Evolutionary conservation across 2,888 invertebrate species (phyloP), one percentile per base, ranked within the genome.

Genomic region (Pilophorus perplexus): DNA sequence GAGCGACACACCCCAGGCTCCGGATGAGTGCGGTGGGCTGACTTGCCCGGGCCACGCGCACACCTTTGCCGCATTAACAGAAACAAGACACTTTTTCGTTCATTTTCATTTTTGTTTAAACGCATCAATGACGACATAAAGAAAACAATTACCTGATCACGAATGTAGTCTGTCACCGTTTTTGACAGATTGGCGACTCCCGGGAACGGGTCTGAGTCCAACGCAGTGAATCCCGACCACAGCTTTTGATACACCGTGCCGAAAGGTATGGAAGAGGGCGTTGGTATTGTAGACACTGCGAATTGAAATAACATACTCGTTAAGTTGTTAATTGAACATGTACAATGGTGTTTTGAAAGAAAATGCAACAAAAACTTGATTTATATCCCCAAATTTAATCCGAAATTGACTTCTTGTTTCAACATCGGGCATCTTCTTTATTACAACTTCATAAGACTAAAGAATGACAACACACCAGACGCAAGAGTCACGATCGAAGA

Each of bases 121-220:
- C n/a, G n/a, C n/a, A n/a, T n/a, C n/a, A n/a, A 12, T 33, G 33
- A 12, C 12, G 33, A 12, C 33, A 33, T 33, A 12, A 33, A 33
- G 33, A 33, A 33, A 8, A 12, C 6, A 16, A 69, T 75, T 74
- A 87, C 89, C 80, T 90, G 88, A 73, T 84, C 83, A 67, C 86
- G 83, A 72, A 96, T 86, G 74, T 90, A 83, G 71, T 84, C 84
- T 33, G 92, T 88, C 65, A 96, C 84, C 73, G 85, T 85, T 71
- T 83, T 83, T 4, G 93, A 90, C 82, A 93, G 85, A 66, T 82
- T 78, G 1, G 89, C 83, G 2, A 97, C 91, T 64, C 86, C 85
- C 2, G 91, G 91, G 77, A 89, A 87, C 1, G 98, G 96, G 82
- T 99, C 98, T 68, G 83, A 82, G 67, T 90, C 85, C 74, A 96